These are phyloP conservation scores for Hemibagrus wyckioides DNA, from an alignment of 2,113 vertebrate genomes.

Conservation along the genomic window DNA sequence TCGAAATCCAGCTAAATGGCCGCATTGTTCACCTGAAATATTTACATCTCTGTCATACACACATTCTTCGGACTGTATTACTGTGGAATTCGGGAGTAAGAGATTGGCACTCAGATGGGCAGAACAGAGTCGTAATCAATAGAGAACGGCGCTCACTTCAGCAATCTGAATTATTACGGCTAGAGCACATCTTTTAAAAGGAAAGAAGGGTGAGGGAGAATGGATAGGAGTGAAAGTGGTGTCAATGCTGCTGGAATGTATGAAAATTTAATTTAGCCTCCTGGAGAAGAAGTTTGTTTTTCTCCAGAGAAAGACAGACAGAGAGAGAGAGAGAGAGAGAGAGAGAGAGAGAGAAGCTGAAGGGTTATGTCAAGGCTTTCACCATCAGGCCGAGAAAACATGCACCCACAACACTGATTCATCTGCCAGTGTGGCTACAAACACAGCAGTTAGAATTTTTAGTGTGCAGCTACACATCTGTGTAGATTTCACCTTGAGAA, in stretches of 20 bases:
- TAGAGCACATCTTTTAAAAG: neutral
- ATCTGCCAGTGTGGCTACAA: neutral
- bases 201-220: neutral
- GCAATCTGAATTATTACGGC: slow-evolving; percentile 29
- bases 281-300: slow-evolving; percentile 7
- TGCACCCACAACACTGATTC: neutral
- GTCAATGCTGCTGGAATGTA: neutral
- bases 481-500: neutral
- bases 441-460: neutral
- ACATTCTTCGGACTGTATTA: neutral
- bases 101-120: neutral
- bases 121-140: slow-evolving; percentile 29
- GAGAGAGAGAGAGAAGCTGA: neutral
- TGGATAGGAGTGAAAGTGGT: neutral
- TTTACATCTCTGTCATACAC: neutral
- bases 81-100: neutral
- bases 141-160: slow-evolving; percentile 3
- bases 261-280: slow-evolving; percentile 37
- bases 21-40: neutral
- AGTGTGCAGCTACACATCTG: neutral
- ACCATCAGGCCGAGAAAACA: neutral
- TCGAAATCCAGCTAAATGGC: slow-evolving; percentile 32
- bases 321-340: neutral
- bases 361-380: slow-evolving; percentile 30
- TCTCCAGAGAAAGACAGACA: neutral